Evolutionary conservation across 2,113 vertebrate genomes (phyloP).

Genomic region (human): GRCh38 chr1:244432001-244432500

Average conservation of each 20-base stretch:
- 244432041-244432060: background rate
- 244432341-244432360: background rate
- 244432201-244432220: background rate
- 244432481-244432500: background rate
- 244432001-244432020: background rate
- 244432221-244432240: background rate
- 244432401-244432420: background rate
- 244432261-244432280: background rate
- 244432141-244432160: background rate
- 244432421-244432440: background rate
- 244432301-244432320: background rate
- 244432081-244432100: background rate
- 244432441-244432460: slow-evolving; percentile 36
- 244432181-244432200: background rate
- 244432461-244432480: slow-evolving; percentile 16
- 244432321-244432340: background rate
- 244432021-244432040: background rate
- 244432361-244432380: background rate
- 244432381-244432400: background rate
- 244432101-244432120: background rate
- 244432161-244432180: background rate
- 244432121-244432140: slow-evolving; percentile 22
- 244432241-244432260: background rate
- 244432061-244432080: background rate
- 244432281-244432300: background rate